Base-by-base conservation (phyloP, 2,888 invertebrate species). In the Caenorhabditis sp. region DNA sequence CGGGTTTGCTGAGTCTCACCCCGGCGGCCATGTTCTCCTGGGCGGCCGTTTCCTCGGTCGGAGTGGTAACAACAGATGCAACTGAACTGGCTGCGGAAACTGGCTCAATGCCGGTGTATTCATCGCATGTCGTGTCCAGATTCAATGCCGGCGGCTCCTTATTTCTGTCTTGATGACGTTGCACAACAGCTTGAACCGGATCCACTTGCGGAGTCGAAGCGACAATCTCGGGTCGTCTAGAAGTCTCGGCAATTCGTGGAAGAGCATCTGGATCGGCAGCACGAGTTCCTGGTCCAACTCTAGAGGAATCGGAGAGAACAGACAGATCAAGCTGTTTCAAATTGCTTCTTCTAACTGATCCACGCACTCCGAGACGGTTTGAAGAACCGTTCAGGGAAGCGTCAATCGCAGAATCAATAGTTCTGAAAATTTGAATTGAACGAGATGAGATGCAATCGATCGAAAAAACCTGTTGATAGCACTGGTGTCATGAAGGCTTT, bases 1-100 rank as follows among this genome's bases (percentile, higher is more conserved):
- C 96, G 91, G 92, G 86, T 0, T 95, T 91, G 0, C 92, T 93
- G 43, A 95, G 90, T 7, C 92, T 92, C 6, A 96, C 93, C 1
- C 95, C 94, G 0, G 94, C 93, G 0, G 93, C 93, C 65, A 89
- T 88, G 5, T 88, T 87, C 20, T 65, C 55, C 1, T 4, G 11
- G 24, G 11, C 13, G 5, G 50, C 17, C 2, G 22, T n/a, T n/a
- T 50, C 62, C 6, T 63, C 56, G 4, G 73, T 59, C 9, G 63
- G 65, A 13, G 58, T 65, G 11, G 65, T 37, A 35, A 43, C 75
- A 7, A 68, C 45, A 8, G 65, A 53, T 2, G 55, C 50, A 17
- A 39, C 32, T 6, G 75, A 70, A 39, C 53, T 62, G 6, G 74
- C 56, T 9, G 68, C 27, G 2, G 68, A 68, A n/a, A 62, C 37